These are phyloP conservation scores for Enteromius mattozi DNA, from an alignment of 2,797 vertebrate genomes.

Conservation along the genomic window DNA sequence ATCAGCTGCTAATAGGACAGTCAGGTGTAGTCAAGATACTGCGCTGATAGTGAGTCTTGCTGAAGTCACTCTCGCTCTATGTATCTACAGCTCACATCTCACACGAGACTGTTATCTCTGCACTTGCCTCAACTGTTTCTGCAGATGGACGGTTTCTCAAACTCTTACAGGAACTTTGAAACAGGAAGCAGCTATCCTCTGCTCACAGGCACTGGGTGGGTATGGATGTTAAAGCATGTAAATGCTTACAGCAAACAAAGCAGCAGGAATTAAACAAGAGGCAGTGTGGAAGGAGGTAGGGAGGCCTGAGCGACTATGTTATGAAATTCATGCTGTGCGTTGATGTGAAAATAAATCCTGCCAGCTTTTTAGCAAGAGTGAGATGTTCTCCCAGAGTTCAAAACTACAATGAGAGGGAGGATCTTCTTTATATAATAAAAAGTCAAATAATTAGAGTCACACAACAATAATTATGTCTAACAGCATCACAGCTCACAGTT, in stretches of 20 bases:
- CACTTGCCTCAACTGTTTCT: conserved; percentile 1
- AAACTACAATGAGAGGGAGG: background rate
- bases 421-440: background rate
- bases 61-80: background rate
- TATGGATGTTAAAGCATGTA: background rate
- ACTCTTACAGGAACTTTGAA: background rate
- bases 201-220: background rate
- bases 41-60: background rate
- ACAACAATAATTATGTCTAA: background rate
- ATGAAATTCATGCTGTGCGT: conserved; percentile 4
- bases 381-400: background rate
- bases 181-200: conserved; percentile 15
- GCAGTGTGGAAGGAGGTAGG: background rate
- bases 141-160: conserved; percentile 8
- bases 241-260: conserved; percentile 28
- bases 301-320: background rate
- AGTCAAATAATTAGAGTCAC: background rate
- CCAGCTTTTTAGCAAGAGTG: background rate
- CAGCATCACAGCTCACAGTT: background rate
- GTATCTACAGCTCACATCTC: background rate
- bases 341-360: conserved; percentile 9
- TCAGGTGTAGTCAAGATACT: background rate
- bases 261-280: background rate
- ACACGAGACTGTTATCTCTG: conserved; percentile 13
- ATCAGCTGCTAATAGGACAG: conserved; percentile 19